Conservation (phyloP, 2,797 vertebrate species). For the Lerista edwardsae region DNA sequence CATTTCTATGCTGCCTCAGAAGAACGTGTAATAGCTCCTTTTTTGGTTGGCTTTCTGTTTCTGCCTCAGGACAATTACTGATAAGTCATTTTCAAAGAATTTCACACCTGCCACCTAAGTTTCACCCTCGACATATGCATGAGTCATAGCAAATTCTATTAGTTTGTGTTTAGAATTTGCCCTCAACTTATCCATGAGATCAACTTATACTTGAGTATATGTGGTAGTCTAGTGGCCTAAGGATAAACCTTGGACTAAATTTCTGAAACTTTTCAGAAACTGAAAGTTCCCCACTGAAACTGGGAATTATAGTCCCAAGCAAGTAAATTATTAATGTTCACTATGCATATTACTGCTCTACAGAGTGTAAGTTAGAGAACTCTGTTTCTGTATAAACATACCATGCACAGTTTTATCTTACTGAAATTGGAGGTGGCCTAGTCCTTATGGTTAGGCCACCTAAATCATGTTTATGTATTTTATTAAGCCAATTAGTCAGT, state of each 20-base stretch:
- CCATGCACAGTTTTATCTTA: background rate
- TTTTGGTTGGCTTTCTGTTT: too few relatives aligned
- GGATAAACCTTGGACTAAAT: background rate
- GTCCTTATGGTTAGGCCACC: background rate
- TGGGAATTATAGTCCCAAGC: background rate
- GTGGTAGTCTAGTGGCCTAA: background rate
- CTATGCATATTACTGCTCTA: background rate
- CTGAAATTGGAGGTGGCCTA: too few relatives aligned
- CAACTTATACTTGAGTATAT: too few relatives aligned
- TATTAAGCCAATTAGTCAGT: background rate
- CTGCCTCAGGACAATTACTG: too few relatives aligned
- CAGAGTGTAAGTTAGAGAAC: background rate
- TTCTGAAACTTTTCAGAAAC: background rate
- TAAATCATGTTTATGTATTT: background rate
- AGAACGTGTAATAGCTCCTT: too few relatives aligned
- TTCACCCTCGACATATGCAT: too few relatives aligned
- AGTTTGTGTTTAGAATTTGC: too few relatives aligned
- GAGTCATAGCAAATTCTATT: too few relatives aligned
- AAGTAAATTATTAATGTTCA: slow-evolving; percentile 1
- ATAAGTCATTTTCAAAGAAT: too few relatives aligned
- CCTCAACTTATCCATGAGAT: too few relatives aligned
- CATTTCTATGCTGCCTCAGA: too few relatives aligned
- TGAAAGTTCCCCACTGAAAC: background rate
- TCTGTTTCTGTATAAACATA: background rate
- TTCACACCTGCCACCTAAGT: too few relatives aligned